phyloP scores from a whole-genome alignment of 2,797 vertebrate species.

The Esox masquinongy region DNA sequence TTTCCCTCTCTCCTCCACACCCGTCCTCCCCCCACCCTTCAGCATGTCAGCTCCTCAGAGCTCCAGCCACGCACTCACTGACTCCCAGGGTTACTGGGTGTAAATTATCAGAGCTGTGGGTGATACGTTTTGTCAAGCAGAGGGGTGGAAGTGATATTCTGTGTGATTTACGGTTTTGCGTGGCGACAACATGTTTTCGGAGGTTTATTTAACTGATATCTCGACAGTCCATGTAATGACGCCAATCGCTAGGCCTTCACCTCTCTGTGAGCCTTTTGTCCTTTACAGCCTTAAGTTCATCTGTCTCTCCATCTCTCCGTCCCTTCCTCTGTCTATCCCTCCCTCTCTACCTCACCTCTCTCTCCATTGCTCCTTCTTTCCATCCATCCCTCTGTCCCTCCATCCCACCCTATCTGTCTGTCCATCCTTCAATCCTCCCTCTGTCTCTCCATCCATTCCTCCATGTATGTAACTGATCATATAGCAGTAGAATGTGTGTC shows the following conservation, averaged over 20 bases:
- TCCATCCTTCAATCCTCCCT: no score
- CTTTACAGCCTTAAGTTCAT: slow-evolving; percentile 50
- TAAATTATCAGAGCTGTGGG: slow-evolving; percentile 64
- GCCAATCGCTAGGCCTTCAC: slow-evolving; percentile 63
- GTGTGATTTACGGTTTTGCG: slow-evolving; percentile 62
- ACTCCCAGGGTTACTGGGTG: slow-evolving; percentile 59
- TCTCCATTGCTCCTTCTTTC: slow-evolving; percentile 21
- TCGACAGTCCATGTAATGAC: slow-evolving; percentile 64
- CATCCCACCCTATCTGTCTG: no score
- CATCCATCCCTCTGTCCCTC: not conserved
- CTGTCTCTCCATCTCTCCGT: slow-evolving; percentile 36
- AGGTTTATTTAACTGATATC: slow-evolving; percentile 59
- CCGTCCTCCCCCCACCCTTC: slow-evolving; percentile 31
- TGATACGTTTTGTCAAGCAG: slow-evolving; percentile 54
- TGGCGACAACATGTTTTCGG: slow-evolving; percentile 47
- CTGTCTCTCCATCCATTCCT: slow-evolving; percentile 60
- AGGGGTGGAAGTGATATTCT: slow-evolving; percentile 41
- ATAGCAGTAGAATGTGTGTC: not conserved
- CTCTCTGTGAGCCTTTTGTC: slow-evolving; percentile 63
- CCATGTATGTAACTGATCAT: not conserved
- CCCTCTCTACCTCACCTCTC: slow-evolving; percentile 40
- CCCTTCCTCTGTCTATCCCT: not conserved
- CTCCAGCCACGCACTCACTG: slow-evolving; percentile 40
- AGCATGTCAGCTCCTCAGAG: slow-evolving; percentile 24
- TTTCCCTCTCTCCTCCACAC: slow-evolving; percentile 30